Evolutionary conservation across 2,113 vertebrate species (phyloP).

Genomic region (Elachura formosa): DNA sequence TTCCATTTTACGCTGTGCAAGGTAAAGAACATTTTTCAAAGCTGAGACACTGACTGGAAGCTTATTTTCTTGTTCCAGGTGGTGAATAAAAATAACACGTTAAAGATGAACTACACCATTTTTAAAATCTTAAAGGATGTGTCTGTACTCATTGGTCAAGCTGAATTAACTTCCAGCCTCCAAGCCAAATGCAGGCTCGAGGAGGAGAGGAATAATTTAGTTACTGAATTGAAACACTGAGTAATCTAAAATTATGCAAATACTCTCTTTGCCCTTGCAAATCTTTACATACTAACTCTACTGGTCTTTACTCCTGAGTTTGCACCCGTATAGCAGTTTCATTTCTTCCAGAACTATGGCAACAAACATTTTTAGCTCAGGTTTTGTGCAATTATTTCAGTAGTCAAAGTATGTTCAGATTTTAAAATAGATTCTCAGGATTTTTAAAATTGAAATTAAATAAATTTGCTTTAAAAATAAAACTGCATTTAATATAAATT

Average conservation of each 20-base stretch:
- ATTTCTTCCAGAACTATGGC: constrained; percentile 5
- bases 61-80: constrained; percentile 50
- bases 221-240: constrained; percentile 45
- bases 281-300: constrained; percentile 1
- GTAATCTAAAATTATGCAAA: constrained; percentile 56
- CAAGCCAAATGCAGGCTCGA: constrained; percentile 1
- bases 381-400: neutral
- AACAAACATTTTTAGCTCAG: constrained; percentile 19
- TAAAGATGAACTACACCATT: constrained; percentile 16
- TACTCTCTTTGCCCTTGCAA: constrained; percentile 48
- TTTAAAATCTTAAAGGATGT: constrained; percentile 38
- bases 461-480: neutral
- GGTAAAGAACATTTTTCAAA: constrained; percentile 43
- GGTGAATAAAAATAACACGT: constrained; percentile 33
- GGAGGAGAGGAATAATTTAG: constrained; percentile 38
- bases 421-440: neutral
- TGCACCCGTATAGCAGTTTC: neutral
- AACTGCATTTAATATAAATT: neutral
- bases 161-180: constrained; percentile 54
- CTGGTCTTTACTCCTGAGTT: neutral
- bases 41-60: neutral
- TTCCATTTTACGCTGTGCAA: constrained; percentile 18
- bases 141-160: constrained; percentile 48
- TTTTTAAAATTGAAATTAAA: neutral
- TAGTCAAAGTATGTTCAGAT: neutral